Conservation (phyloP, 2,888 invertebrate species). For the Latrodectus hesperus region DNA sequence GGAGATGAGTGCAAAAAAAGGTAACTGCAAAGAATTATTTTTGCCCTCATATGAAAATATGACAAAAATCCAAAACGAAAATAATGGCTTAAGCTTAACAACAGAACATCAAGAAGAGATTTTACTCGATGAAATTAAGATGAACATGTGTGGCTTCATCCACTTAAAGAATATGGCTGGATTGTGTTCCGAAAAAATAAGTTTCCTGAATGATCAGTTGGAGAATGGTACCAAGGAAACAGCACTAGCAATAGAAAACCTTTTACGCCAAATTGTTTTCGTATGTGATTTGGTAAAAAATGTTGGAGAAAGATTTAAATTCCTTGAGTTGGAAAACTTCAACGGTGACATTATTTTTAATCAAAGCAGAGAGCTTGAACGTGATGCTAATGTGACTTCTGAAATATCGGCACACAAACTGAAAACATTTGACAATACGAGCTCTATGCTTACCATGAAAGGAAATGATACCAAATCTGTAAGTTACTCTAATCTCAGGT, state of each 20-base stretch:
- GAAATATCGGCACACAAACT: background rate
- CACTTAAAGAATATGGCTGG: background rate
- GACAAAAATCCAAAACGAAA: too few relatives aligned
- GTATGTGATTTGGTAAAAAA: background rate
- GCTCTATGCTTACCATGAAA: too few relatives aligned
- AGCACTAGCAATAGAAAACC: background rate
- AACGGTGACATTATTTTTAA: background rate
- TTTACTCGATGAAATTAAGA: background rate
- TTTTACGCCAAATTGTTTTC: background rate
- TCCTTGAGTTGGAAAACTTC: background rate
- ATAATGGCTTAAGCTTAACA: background rate
- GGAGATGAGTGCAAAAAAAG: background rate
- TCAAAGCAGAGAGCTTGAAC: background rate
- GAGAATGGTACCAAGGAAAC: slow-evolving; percentile 2
- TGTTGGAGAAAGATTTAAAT: slow-evolving; percentile 1
- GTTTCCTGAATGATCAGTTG: slow-evolving; percentile 6
- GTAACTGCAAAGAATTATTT: background rate
- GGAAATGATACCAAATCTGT: background rate
- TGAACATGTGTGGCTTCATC: background rate
- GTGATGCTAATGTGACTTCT: background rate
- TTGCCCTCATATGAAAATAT: too few relatives aligned
- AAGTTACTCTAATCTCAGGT: background rate
- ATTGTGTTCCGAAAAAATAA: background rate
- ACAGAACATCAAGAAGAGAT: background rate
- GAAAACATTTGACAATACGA: background rate